Base-by-base conservation (phyloP, 2,888 invertebrate species). In the Archips xylosteana region DNA sequence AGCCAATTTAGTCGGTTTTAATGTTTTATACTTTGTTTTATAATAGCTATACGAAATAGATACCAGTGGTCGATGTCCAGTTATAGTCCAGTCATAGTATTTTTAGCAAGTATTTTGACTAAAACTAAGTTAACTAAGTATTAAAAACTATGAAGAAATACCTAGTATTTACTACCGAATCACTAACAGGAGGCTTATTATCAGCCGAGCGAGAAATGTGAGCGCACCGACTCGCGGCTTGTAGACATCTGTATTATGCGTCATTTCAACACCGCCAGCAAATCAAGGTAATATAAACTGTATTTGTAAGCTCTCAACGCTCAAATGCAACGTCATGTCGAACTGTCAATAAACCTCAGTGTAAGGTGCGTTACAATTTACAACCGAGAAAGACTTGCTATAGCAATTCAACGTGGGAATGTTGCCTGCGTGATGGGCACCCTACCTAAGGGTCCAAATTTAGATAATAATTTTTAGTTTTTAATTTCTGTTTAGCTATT, bases 151-250 rank as follows among this genome's bases (percentile, higher is more conserved):
- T 13, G 3, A 6, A 49, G 2, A n/a, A 49, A 49, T 49, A 49
- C n/a, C n/a, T 5, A 34, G 65, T 65, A 51, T 51, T 65, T 51
- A 32, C 15, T 49, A 36, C n/a, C 34, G 3, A 65, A 51, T 65
- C 65, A 0, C 65, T 65, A 65, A n/a, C 15, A 39, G 36, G 15
- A 51, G 65, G 65, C 51, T 65, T 65, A 65, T 65, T 65, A 65
- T 65, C 51, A 65, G 65, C 65, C 51, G 36, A 65, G 65, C 65
- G 65, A 51, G 65, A 65, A 51, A 65, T 65, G 65, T 51, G 65
- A 65, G 36, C 65, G 34, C 49, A 51, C 8, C 65, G 51, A 49
- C 65, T 49, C 65, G 51, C 51, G 36, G 65, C 51, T 65, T 65
- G 65, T 51, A 51, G 65, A 36, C 65, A 51, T 51, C 51, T 47